Base-by-base conservation (phyloP, 2,113 vertebrate species). In the Onychostoma macrolepis region DNA sequence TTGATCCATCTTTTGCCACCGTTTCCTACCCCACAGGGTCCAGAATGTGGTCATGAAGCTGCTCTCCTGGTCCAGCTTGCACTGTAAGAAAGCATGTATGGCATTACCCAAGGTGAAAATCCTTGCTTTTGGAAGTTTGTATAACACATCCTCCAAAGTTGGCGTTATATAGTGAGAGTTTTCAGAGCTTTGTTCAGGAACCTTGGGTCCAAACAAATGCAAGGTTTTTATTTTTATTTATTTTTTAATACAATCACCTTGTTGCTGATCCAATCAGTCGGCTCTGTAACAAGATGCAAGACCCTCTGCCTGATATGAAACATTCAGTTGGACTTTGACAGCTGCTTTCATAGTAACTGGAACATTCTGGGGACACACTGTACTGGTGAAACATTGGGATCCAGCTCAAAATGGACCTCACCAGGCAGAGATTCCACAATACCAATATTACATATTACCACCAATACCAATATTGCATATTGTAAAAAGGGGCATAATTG, bases 201-300 rank as follows among this genome's bases (percentile, higher is more conserved):
- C 24, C 41, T 89, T 0, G 63, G 88, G 75, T 89, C 80, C 9
- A 88, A 45, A 24, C 83, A 84, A 15, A 86, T 87, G 2, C 11
- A 7, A 12, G 15, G 26, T 1, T 63, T 61, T 3, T 11, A 9
- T 61, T 24, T 10, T 61, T 91, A 80, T 9, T 71, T 83, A 0
- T n/a, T n/a, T n/a, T n/a, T n/a, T n/a, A n/a, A n/a, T n/a, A 88
- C 43, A 21, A 88, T 83, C 3, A 88, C 81, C 87, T 85, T 89
- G 4, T 89, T 89, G 28, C 86, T 89, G 4, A 89, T 89, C 85
- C 76, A 87, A 4, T 53, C 33, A 11, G 56, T 61, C 3, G 8
- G 24, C 58, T 61, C 58, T 11, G 58, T 61, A 26, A 63, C 58
- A 61, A 61, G 4, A 61, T n/a, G 24, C n/a, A n/a, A n/a, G n/a